Evolutionary conservation across 2,113 vertebrate genomes (phyloP).

Genomic region (Brienomyrus brachyistius): DNA sequence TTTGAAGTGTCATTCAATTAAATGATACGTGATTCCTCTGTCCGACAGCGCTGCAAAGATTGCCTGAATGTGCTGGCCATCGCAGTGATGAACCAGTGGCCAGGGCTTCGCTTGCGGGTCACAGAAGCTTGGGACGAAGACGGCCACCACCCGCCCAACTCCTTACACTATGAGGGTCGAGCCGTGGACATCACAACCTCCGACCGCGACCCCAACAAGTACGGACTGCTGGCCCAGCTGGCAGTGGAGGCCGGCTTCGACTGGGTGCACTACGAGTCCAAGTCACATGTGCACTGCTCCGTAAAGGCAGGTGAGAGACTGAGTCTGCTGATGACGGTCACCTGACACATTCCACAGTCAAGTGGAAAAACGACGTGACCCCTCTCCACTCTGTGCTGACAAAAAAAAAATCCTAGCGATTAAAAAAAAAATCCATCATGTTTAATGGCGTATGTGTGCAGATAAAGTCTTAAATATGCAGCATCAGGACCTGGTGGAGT

Average conservation of each 20-base stretch:
- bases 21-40: background rate
- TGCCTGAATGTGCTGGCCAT: constrained; percentile 86
- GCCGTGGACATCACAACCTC: constrained; percentile 94
- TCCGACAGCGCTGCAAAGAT: constrained; percentile 86
- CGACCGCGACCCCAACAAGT: constrained; percentile 85
- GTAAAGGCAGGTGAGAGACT: constrained; percentile 82
- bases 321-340: background rate
- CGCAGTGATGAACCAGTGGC: constrained; percentile 97
- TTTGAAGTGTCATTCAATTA: background rate
- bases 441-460: background rate
- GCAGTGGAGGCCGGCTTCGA: constrained; percentile 96
- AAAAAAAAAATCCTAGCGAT: background rate
- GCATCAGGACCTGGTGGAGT: background rate
- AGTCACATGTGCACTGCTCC: constrained; percentile 89
- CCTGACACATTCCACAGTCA: background rate
- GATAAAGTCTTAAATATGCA: background rate
- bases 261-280: constrained; percentile 97
- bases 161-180: constrained; percentile 93
- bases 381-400: background rate
- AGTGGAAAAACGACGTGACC: background rate
- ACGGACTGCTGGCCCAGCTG: constrained; percentile 85
- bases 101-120: constrained; percentile 81
- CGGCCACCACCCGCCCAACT: constrained; percentile 82
- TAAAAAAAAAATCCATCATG: background rate
- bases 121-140: constrained; percentile 98